Base-by-base conservation (phyloP, 2,888 invertebrate species). In the Andrena trimmerana region DNA sequence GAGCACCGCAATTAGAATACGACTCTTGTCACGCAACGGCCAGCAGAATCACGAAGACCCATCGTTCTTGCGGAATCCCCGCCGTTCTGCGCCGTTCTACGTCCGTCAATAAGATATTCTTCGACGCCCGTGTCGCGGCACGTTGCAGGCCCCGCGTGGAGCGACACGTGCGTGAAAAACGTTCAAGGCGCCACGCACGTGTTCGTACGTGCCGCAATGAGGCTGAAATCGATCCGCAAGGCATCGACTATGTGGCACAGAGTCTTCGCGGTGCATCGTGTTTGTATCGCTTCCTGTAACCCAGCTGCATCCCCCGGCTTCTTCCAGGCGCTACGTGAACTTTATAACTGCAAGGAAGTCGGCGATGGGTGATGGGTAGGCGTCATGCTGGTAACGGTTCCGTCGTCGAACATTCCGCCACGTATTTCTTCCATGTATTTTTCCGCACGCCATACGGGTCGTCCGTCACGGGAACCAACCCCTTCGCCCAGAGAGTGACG, bases 1-100 rank as follows among this genome's bases (percentile, higher is more conserved):
- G 57, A 16, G 60, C n/a, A 59, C 50, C 7, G 57, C 88, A 81
- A 88, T 88, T 84, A 86, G 81, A 74, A 86, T 81, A 86, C 84
- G 77, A 79, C 59, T 59, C 7, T 73, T 78, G 86, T 81, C 87
- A 81, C 84, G 87, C 88, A 81, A 87, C 78, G 42, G 70, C 68
- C 62, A 2, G 48, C 62, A 8, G 85, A 66, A 87, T 77, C 83
- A 79, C 81, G 86, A 81, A 81, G 69, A 68, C 54, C 72, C 66
- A 86, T 80, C 82, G 62, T 29, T 84, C 84, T 80, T 81, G 24
- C 50, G 57, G 62, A 78, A 78, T 76, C 62, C 81, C 52, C 60
- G 48, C 31, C 57, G 57, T 27, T 57, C 24, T 0, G 8, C 42
- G 24, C 36, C 20, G 29, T 16, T 36, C 72, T n/a, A 54, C 27